Percentiles rank a stretch among this genome's conserved stretches.
phyloP scores from a whole-genome alignment of 2,113 vertebrate genomes.

The Tretioscincus oriximinensis region DNA sequence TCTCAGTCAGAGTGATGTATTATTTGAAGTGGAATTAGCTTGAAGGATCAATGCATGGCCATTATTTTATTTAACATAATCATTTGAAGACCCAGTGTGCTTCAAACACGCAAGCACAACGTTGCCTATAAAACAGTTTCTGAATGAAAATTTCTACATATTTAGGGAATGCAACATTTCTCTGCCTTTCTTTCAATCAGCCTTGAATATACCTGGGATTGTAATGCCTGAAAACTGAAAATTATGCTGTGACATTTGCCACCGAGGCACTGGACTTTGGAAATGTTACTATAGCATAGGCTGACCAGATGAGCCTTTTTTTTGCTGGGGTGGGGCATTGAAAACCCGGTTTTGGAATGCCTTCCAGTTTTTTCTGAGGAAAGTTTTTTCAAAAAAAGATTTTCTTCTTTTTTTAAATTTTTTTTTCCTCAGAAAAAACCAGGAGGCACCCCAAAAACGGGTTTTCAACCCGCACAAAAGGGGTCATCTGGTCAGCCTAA shows the following conservation, averaged over 20 bases:
- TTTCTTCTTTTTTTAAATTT: no score
- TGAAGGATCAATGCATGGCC: slow-evolving; percentile 62
- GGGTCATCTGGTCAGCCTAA: no score
- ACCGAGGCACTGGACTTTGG: slow-evolving; percentile 57
- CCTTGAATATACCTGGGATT: slow-evolving; percentile 46
- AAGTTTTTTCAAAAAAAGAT: no score
- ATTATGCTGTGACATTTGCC: slow-evolving; percentile 24
- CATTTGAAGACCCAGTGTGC: slow-evolving; percentile 50
- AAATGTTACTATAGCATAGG: slow-evolving; percentile 39
- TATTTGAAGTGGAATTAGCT: slow-evolving; percentile 65
- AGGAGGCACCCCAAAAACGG: no score
- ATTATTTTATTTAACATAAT: slow-evolving; percentile 69
- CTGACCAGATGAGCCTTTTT: no score
- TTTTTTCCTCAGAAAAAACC: no score
- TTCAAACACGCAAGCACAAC: slow-evolving; percentile 24
- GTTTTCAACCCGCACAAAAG: no score
- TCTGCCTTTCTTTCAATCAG: slow-evolving; percentile 22
- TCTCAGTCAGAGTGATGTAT: slow-evolving; percentile 63
- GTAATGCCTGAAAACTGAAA: slow-evolving; percentile 49
- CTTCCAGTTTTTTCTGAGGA: no score
- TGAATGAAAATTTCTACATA: slow-evolving; percentile 23
- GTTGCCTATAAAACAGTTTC: slow-evolving; percentile 43
- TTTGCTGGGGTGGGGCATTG: no score
- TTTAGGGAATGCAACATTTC: not conserved
- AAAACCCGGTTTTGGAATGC: no score